Evolutionary conservation across 1,140 invertebrate genomes (phyloP), one percentile per base, ranked within the genome.

Genomic region (Lordiphosa stackelbergi): DNA sequence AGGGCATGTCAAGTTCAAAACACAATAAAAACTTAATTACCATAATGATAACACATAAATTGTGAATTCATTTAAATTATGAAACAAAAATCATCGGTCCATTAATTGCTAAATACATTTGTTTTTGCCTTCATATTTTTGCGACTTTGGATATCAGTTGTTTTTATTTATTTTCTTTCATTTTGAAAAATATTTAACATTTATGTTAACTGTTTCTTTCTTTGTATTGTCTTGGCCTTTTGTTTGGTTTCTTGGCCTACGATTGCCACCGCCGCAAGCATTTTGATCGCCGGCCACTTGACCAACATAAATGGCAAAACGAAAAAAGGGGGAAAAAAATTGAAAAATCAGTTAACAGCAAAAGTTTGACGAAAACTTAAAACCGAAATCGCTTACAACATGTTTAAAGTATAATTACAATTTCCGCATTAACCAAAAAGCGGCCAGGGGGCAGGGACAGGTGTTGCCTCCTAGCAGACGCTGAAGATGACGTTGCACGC

Each of bases 381-480:
- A 51, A 41, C 52, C 57, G 41, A 69, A 77, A 83, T 77, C 64
- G 73, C 59, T 81, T 81, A 81, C 77, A 81, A 81, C 72, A 81
- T 83, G 65, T 47, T 81, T 83, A 81, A 75, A 83, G 55, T 62
- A 55, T 72, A 81, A 81, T 81, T 81, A 81, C 77, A 77, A 69
- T 73, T 81, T 81, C 77, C 77, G 77, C 72, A 55, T 81, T 75
- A 43, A 59, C 36, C 45, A 24, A 49, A 31, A 37, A 34, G 11
- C 13, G 10, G 38, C 19, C 4, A 16, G 9, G 37, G 22, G 12
- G 22, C 28, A 10, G 13, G 13, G 16, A 24, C 22, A 24, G 22
- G 22, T 24, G 22, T 24, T 24, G 22, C 22, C 22, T 24, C 22
- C 22, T 24, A 24, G 22, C 11, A 43, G 40, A 31, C 31, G 3